Evolutionary conservation across 2,888 invertebrate species (phyloP).

Genomic region (Nasonovia ribisnigri): DNA sequence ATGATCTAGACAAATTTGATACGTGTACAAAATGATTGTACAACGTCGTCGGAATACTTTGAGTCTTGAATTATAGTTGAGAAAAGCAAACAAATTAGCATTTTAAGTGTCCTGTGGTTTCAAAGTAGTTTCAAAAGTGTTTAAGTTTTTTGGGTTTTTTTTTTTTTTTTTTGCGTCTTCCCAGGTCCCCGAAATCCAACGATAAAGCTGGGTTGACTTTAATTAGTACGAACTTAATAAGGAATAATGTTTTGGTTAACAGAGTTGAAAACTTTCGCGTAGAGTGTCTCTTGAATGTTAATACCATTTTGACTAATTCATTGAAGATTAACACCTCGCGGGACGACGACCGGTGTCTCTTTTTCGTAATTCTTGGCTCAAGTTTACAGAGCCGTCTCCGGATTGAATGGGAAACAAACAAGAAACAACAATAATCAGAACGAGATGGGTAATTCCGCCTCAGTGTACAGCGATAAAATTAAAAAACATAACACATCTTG

Average conservation of each 20-base stretch:
- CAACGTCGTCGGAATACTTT: conserved; percentile 34
- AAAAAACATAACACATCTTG: conserved; percentile 59
- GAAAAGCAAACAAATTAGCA: conserved; percentile 53
- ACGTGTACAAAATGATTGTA: background rate
- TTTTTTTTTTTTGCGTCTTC: conserved; percentile 20
- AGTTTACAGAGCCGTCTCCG: conserved; percentile 38
- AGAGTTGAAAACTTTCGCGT: conserved; percentile 58
- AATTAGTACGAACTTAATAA: conserved; percentile 64
- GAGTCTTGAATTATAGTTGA: conserved; percentile 44
- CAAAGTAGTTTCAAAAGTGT: conserved; percentile 61
- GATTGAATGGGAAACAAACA: conserved; percentile 59
- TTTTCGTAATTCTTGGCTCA: conserved; percentile 57
- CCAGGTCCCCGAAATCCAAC: conserved; percentile 43
- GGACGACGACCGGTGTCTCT: conserved; percentile 63
- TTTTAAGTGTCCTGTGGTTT: conserved; percentile 62
- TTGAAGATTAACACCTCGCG: conserved; percentile 65
- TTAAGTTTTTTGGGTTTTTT: conserved; percentile 56
- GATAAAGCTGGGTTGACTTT: conserved; percentile 62
- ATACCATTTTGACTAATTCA: conserved; percentile 65
- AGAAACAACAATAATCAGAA: conserved; percentile 60
- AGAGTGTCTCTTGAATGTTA: conserved; percentile 63
- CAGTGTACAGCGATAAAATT: conserved; percentile 41
- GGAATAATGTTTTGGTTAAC: conserved; percentile 65
- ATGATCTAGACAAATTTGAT: conserved; percentile 23
- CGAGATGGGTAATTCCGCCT: conserved; percentile 47